A percentile compares a stretch with the other conserved stretches of the same genome.
phyloP scores from a whole-genome alignment of 2,113 vertebrate species.

The Tyto alba region DNA sequence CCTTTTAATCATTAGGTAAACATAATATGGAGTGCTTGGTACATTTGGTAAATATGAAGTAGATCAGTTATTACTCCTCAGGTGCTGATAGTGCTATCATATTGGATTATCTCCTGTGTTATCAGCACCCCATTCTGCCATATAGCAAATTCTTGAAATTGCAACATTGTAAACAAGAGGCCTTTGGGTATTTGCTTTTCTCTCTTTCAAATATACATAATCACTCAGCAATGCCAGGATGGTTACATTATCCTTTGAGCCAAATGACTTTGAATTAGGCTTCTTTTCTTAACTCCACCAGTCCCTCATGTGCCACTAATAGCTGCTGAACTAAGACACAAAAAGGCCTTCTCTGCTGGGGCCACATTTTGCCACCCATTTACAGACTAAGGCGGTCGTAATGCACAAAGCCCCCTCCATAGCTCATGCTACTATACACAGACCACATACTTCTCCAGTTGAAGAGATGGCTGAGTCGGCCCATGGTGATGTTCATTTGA shows the following conservation, averaged over 20 bases:
- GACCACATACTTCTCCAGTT: fast-evolving
- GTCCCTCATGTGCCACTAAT: fast-evolving
- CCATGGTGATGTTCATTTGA: fast-evolving
- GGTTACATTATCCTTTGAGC: background rate
- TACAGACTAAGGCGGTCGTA: background rate
- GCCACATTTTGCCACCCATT: background rate
- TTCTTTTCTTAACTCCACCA: background rate
- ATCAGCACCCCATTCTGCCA: background rate
- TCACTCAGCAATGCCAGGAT: background rate
- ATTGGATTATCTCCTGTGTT: background rate
- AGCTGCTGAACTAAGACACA: background rate
- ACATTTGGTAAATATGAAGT: constrained; percentile 3
- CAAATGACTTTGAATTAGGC: constrained; percentile 31
- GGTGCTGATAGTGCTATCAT: background rate
- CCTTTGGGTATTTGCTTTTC: constrained; percentile 40
- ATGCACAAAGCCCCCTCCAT: background rate
- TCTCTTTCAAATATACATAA: background rate
- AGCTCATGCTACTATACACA: fast-evolving
- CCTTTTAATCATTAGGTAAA: constrained; percentile 46
- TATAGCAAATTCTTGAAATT: background rate
- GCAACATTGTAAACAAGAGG: background rate
- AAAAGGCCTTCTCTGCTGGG: background rate
- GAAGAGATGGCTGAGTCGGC: background rate
- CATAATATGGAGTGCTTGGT: background rate
- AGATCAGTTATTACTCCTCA: background rate